phyloP scores from a whole-genome alignment of 2,888 invertebrate genomes.

The Mycogona germanica region DNA sequence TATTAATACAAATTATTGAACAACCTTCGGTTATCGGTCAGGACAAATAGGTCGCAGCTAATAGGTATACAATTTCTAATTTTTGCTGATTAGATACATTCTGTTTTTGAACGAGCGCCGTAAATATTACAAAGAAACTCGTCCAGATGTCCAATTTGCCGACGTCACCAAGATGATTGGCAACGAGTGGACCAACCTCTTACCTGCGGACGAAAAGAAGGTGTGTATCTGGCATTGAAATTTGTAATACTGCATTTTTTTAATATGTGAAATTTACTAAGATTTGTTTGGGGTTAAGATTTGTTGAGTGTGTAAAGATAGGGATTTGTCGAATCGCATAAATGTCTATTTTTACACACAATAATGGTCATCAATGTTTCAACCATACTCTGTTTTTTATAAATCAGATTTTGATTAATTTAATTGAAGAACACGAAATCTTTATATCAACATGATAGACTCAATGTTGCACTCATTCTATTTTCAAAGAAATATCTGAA shows the following conservation, averaged over 20 bases:
- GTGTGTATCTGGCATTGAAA: constrained; percentile 18
- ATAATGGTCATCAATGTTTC: too few relatives aligned
- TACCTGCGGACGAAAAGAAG: constrained; percentile 40
- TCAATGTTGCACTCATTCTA: background rate
- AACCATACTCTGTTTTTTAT: too few relatives aligned
- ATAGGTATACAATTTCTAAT: background rate
- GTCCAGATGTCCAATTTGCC: constrained; percentile 41
- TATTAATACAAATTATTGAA: too few relatives aligned
- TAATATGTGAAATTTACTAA: background rate
- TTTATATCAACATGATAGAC: background rate
- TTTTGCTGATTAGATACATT: constrained; percentile 35
- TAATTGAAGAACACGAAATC: too few relatives aligned
- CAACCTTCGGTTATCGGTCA: too few relatives aligned
- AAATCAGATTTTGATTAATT: too few relatives aligned
- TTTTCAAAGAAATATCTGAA: constrained; percentile 38
- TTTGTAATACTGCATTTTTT: background rate
- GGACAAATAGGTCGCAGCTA: too few relatives aligned
- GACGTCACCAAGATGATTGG: constrained; percentile 45
- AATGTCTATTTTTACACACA: too few relatives aligned
- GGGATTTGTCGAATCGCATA: too few relatives aligned
- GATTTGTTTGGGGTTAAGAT: background rate
- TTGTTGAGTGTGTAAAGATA: background rate
- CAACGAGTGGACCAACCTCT: constrained; percentile 44
- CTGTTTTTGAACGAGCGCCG: constrained; percentile 44
- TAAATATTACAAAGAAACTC: constrained; percentile 38